Evolutionary conservation across 2,113 vertebrate species (phyloP).

Genomic region (Cavia aperea): DNA sequence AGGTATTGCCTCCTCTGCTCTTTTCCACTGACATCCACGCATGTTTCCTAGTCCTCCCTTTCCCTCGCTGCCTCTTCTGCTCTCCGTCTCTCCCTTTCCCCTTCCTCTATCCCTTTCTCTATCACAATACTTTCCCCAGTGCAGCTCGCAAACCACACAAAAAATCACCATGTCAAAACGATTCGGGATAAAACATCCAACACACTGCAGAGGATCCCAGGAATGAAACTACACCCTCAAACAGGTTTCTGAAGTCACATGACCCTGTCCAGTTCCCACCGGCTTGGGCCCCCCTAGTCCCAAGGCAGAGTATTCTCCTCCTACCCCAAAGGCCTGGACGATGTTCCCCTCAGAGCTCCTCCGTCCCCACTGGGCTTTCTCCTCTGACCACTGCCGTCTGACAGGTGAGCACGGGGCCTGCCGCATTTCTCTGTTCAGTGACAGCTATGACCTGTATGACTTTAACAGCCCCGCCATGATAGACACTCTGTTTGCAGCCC

Average conservation of each 20-base stretch:
- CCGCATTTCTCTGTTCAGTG: constrained; percentile 74
- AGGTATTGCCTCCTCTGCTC: not conserved
- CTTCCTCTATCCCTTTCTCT: not conserved
- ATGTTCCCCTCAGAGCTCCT: constrained; percentile 49
- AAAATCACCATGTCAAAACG: constrained; percentile 37
- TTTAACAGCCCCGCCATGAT: constrained; percentile 72
- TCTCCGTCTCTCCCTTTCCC: not conserved
- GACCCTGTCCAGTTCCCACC: constrained; percentile 54
- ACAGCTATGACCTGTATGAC: constrained; percentile 75
- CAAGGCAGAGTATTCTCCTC: constrained; percentile 19
- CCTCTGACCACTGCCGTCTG: constrained; percentile 72
- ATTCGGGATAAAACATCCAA: constrained; percentile 31
- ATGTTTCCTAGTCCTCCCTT: no score
- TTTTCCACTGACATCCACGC: not conserved
- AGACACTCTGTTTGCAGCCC: constrained; percentile 74
- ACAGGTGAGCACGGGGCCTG: constrained; percentile 75
- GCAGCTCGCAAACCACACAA: constrained; percentile 44
- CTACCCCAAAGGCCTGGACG: constrained; percentile 56
- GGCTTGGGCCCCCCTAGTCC: not conserved
- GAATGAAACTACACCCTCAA: constrained; percentile 44
- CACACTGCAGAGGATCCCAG: constrained; percentile 26
- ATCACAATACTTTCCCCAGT: not conserved
- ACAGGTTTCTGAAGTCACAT: constrained; percentile 50
- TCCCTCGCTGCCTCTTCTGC: not conserved
- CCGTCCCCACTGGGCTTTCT: constrained; percentile 61